A percentile compares a stretch with the other conserved stretches of the same genome.
Conservation (phyloP, 2,113 vertebrate species). For the Regulus satrapa region DNA sequence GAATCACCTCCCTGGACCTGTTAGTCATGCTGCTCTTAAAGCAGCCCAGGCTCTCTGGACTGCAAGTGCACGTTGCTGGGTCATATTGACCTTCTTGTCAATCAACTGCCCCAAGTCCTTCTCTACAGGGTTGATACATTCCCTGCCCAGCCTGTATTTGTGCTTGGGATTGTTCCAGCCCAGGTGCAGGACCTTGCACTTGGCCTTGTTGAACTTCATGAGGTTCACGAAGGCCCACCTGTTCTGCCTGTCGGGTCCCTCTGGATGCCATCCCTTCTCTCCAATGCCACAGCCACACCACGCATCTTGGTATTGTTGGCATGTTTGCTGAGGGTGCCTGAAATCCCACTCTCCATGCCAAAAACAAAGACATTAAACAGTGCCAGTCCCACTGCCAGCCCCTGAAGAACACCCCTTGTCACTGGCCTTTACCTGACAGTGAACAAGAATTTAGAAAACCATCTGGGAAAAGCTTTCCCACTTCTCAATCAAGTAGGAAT, state of each 20-base stretch:
- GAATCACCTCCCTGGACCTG: background rate
- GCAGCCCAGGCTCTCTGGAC: background rate
- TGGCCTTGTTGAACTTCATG: background rate
- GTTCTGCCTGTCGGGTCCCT: background rate
- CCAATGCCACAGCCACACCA: background rate
- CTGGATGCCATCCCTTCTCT: background rate
- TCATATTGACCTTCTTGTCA: background rate
- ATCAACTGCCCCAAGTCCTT: background rate
- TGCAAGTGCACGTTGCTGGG: background rate
- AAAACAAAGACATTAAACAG: background rate
- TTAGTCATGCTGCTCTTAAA: background rate
- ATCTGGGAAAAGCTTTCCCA: background rate
- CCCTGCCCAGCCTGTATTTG: background rate
- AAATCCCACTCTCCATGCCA: background rate
- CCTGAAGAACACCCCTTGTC: background rate
- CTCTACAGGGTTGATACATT: background rate
- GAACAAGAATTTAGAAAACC: background rate
- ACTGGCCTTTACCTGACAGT: background rate
- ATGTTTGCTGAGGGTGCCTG: accelerated
- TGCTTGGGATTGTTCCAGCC: background rate
- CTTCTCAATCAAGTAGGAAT: background rate
- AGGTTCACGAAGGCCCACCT: background rate
- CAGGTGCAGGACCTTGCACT: background rate
- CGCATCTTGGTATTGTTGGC: no score
- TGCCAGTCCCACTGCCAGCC: accelerated